These are phyloP conservation scores for Danio albolineatus DNA, from an alignment of 2,797 vertebrate species.

Conservation along the genomic window DNA sequence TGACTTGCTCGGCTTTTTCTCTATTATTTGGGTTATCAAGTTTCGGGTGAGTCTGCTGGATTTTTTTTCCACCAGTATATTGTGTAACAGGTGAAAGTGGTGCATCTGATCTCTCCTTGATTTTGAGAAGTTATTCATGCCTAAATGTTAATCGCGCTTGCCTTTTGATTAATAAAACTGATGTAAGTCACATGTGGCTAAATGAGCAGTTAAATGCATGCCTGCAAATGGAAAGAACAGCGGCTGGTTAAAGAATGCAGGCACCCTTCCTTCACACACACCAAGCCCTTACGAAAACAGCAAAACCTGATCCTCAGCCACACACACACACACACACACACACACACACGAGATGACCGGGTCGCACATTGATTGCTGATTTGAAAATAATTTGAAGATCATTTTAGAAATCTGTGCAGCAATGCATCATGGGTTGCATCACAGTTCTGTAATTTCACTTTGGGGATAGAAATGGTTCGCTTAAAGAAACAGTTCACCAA, in stretches of 20 bases:
- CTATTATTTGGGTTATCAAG: neutral
- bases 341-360: constrained; percentile 38
- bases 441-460: constrained; percentile 13
- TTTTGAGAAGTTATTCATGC: neutral
- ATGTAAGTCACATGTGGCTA: constrained; percentile 2
- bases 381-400: constrained; percentile 29
- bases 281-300: constrained; percentile 42
- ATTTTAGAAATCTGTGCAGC: constrained; percentile 13
- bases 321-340: neutral
- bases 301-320: constrained; percentile 37
- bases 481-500: too few species aligned
- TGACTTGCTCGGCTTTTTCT: neutral
- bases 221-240: constrained; percentile 56
- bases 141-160: neutral
- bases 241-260: constrained; percentile 75
- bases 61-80: neutral
- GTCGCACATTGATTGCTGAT: constrained; percentile 41
- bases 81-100: neutral
- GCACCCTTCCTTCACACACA: constrained; percentile 62
- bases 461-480: neutral
- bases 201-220: constrained; percentile 23
- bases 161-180: neutral
- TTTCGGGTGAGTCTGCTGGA: neutral
- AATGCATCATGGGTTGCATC: constrained; percentile 24
- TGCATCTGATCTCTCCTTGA: neutral